Base-by-base conservation (phyloP, 35 echinoderm and acorn worm genomes). In the Ophiothrix spiculata region DNA sequence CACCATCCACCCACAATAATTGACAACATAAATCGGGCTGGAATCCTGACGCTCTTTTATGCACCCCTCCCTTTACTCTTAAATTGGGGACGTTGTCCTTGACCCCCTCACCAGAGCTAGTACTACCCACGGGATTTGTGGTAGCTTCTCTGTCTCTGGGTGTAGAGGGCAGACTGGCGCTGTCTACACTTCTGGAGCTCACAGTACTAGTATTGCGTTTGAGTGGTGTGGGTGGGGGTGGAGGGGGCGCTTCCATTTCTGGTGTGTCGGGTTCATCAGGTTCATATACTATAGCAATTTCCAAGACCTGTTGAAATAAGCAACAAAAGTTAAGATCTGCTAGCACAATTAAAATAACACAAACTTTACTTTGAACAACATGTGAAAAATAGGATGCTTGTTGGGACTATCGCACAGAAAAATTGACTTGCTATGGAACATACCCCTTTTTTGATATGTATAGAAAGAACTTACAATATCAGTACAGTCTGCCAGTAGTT, bases 231-330 rank as follows among this genome's bases (percentile, higher is more conserved):
- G 87, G 74, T 32, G 87, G 91, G 33, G 85, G 78, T 15, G 94
- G 86, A 0, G 92, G 96, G 39, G 95, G 91, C 31, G 83, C 78
- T 56, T 94, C 96, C 25, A 84, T 86, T 39, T 99, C 96, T 0
- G 92, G 92, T 25, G 92, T 94, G 60, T 99, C 96, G 17, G 88
- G 86, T 35, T 99, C 96, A 35, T 99, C 96, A 36, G 89, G 80
- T 39, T 94, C 92, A 38, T 99, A 99, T 1, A 99, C 86, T 40
- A 99, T 94, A 31, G 92, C 90, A 39, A 99, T 91, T 45, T 99
- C 95, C 56, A 99, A 56, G 77, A 85, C 79, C 96, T 99, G 89
- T 11, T n/a, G 25, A 38, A 8, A 85, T 75, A 32, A 36, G 25
- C 1, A 83, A 56, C 8, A 32, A 25, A 81, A 1, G 25, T 0